These are phyloP conservation scores for Rhincodon typus DNA, from an alignment of 2,797 vertebrate species.

Conservation along the genomic window DNA sequence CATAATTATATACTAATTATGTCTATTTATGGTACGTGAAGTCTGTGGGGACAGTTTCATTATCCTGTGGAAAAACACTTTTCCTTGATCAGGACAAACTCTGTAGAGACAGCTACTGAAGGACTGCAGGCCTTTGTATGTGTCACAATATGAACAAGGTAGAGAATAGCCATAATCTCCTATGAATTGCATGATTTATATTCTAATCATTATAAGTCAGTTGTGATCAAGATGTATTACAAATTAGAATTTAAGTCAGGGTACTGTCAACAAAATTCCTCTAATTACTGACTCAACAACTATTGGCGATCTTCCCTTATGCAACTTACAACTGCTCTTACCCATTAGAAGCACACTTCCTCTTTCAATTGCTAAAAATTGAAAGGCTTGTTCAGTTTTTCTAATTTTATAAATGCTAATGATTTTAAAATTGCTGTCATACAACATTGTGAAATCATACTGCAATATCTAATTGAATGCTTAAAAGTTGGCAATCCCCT, in stretches of 20 bases:
- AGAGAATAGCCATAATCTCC: not conserved
- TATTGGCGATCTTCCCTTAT: not conserved
- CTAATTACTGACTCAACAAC: not conserved
- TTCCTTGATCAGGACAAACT: not conserved
- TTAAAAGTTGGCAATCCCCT: not conserved
- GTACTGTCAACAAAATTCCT: not conserved
- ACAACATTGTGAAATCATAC: not conserved
- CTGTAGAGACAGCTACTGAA: not conserved
- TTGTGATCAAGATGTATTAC: not conserved
- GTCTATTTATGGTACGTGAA: not conserved
- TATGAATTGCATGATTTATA: no score
- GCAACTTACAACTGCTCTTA: not conserved
- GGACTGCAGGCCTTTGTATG: not conserved
- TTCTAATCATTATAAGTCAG: no score
- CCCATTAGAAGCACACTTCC: not conserved
- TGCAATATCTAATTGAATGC: not conserved
- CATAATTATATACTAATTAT: no score
- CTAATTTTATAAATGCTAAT: not conserved
- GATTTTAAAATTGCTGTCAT: not conserved
- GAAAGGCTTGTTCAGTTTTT: not conserved
- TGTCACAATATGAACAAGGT: not conserved
- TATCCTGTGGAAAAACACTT: not conserved
- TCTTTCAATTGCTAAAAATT: not conserved
- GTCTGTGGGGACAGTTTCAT: no score
- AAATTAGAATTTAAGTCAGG: no score